Conservation (phyloP, 2,797 vertebrate genomes). For the Coranthus polyacanthus region DNA sequence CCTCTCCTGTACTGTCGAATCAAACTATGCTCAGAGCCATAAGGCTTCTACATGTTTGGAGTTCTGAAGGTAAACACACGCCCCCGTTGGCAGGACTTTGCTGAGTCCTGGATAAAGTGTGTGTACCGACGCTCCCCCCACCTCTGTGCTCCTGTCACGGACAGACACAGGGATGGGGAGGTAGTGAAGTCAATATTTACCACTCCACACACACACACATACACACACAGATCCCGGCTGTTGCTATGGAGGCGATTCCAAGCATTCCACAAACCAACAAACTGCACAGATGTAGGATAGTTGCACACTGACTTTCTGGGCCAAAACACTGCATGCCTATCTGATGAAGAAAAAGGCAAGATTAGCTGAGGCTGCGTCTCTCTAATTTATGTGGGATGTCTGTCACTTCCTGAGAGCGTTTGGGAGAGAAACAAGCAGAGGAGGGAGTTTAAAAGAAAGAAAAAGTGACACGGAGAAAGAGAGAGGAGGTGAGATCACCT, state of each 20-base stretch:
- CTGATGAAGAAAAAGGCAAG: slow-evolving; percentile 55
- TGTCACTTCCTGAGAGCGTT: slow-evolving; percentile 52
- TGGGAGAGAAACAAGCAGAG: neutral
- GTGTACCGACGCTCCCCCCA: slow-evolving; percentile 31
- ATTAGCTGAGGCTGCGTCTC: slow-evolving; percentile 45
- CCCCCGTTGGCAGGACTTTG: slow-evolving; percentile 55
- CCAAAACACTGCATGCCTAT: slow-evolving; percentile 54
- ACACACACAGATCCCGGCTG: slow-evolving; percentile 36
- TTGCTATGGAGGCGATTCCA: slow-evolving; percentile 79
- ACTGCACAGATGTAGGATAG: slow-evolving; percentile 60
- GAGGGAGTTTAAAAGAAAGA: neutral
- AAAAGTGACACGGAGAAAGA: neutral
- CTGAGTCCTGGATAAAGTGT: slow-evolving; percentile 63
- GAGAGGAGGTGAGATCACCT: slow-evolving; percentile 41
- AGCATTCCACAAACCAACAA: slow-evolving; percentile 80
- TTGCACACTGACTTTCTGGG: slow-evolving; percentile 50
- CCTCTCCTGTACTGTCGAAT: slow-evolving; percentile 6
- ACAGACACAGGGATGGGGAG: slow-evolving; percentile 72
- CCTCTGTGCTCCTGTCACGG: slow-evolving; percentile 51
- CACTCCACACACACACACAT: slow-evolving; percentile 43
- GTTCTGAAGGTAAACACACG: slow-evolving; percentile 67
- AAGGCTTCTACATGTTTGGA: slow-evolving; percentile 45
- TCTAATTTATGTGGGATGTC: slow-evolving; percentile 47
- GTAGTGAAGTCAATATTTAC: slow-evolving; percentile 85
- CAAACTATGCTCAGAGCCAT: slow-evolving; percentile 13